A percentile compares a stretch with the other conserved stretches of the same genome.
These are phyloP conservation scores for Psylliodes chrysocephalus DNA, from an alignment of 2,888 invertebrate genomes.

Conservation along the genomic window DNA sequence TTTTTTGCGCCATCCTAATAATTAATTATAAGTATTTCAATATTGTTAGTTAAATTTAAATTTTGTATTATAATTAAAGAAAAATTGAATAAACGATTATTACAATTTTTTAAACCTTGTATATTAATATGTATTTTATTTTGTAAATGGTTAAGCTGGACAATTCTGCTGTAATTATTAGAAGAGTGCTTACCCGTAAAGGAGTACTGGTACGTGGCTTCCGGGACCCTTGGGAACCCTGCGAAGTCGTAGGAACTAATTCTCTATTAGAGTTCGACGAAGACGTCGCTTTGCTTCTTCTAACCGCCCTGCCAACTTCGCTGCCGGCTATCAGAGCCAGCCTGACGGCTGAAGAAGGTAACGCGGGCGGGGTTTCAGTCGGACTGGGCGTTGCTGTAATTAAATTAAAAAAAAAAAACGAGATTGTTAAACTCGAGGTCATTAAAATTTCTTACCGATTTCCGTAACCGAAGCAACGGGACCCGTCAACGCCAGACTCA, in stretches of 20 bases:
- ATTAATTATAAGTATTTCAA: too few relatives aligned
- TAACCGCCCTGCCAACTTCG: conserved; percentile 52
- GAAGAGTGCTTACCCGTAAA: conserved; percentile 25
- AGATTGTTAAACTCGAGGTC: neutral
- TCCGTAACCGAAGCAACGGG: conserved; percentile 15
- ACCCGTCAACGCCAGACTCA: conserved; percentile 52
- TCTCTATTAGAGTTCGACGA: conserved; percentile 50
- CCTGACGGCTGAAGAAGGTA: conserved; percentile 50
- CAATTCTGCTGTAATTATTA: too few relatives aligned
- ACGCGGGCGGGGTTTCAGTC: conserved; percentile 42
- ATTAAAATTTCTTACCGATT: conserved; percentile 15
- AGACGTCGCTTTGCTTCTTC: conserved; percentile 29
- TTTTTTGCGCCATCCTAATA: too few relatives aligned
- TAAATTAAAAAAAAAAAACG: neutral
- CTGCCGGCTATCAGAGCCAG: conserved; percentile 60
- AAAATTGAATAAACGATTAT: too few relatives aligned
- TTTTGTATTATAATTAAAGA: too few relatives aligned
- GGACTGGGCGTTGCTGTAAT: conserved; percentile 39
- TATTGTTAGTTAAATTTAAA: too few relatives aligned
- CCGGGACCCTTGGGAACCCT: conserved; percentile 42
- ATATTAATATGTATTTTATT: too few relatives aligned
- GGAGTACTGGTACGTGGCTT: conserved; percentile 41
- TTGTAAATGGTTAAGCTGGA: too few relatives aligned
- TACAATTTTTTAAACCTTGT: too few relatives aligned
- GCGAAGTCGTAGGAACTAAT: conserved; percentile 64